Base-by-base conservation (phyloP, 2,797 vertebrate species). In the Astyanax mexicanus region DNA sequence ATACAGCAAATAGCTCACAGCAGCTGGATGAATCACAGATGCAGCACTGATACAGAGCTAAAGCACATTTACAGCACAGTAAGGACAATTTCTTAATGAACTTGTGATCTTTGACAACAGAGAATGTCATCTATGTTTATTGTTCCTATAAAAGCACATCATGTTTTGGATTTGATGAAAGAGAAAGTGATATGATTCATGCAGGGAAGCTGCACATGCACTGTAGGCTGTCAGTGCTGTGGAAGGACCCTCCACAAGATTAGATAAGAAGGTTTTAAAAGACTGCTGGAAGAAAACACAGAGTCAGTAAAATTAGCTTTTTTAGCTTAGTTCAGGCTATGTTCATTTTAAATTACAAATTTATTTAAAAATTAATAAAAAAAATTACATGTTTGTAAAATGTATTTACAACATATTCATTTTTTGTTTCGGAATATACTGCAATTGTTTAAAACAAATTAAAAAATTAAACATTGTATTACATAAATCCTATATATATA, bases 161-260 rank as follows among this genome's bases (percentile, higher is more conserved):
- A 64, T 74, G 64, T 83, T 32, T 67, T 66, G 19, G 80, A 54
- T 62, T 40, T 47, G 19, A 35, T 51, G 15, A 55, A 52, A 9
- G 45, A 55, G 17, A 55, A 65, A 74, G 57, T 45, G 25, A 77
- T 70, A 77, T 47, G 47, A 49, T 27, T 64, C 67, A 58, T 32
- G 11, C 9, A 58, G 29, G 2, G 5, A n/a, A n/a, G n/a, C 2
- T 32, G 29, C 29, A 5, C 32, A 32, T 5, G 9, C 7, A 4
- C 7, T 2, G 6, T 9, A 32, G 1, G 2, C 2, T 40, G 37
- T n/a, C 52, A 12, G 37, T 54, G 47, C 44, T 21, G 29, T 23
- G 27, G 38, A 57, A 47, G 66, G 17, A 15, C 21, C 23, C 21
- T 42, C 13, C 23, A 44, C 35, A 40, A 60, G 6, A 47, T 23